A percentile compares a stretch with the other conserved stretches of the same genome.
Conservation (phyloP, 2,888 invertebrate genomes). For the Polyploca ridens region DNA sequence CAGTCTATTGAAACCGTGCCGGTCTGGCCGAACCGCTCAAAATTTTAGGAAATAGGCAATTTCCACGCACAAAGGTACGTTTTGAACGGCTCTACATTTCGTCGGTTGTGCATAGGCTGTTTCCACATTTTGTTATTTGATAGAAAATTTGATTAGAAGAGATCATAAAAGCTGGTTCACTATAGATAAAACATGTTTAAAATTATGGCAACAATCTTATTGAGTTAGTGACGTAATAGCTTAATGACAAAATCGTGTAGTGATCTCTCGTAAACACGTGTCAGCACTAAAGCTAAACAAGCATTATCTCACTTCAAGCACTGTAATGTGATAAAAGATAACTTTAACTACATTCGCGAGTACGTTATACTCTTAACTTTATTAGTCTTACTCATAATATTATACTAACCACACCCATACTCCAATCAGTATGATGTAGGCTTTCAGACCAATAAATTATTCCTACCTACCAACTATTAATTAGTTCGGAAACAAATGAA, state of each 20-base stretch:
- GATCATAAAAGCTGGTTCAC: not conserved
- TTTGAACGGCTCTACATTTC: not conserved
- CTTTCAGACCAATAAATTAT: not conserved
- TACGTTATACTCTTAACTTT: conserved; percentile 29
- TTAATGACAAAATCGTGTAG: conserved; percentile 52
- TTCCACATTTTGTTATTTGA: not conserved
- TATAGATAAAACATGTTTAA: not conserved
- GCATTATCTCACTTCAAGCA: conserved; percentile 67
- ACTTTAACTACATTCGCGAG: conserved; percentile 56
- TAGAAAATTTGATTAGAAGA: no score
- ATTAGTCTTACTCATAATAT: conserved; percentile 19
- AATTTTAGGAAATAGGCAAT: not conserved
- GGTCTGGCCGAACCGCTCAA: not conserved
- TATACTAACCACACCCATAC: not conserved
- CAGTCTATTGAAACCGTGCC: conserved; percentile 21
- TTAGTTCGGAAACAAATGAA: not conserved
- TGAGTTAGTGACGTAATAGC: conserved; percentile 8
- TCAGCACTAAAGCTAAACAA: conserved; percentile 53
- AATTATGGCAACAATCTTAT: not conserved
- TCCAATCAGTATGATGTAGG: not conserved
- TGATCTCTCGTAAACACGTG: conserved; percentile 44
- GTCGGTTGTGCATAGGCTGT: not conserved
- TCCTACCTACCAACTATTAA: not conserved
- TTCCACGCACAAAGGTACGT: not conserved
- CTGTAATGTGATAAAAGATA: conserved; percentile 59